Evolutionary conservation across 2,888 invertebrate genomes (phyloP).

Genomic region (Halictus quadricinctus): DNA sequence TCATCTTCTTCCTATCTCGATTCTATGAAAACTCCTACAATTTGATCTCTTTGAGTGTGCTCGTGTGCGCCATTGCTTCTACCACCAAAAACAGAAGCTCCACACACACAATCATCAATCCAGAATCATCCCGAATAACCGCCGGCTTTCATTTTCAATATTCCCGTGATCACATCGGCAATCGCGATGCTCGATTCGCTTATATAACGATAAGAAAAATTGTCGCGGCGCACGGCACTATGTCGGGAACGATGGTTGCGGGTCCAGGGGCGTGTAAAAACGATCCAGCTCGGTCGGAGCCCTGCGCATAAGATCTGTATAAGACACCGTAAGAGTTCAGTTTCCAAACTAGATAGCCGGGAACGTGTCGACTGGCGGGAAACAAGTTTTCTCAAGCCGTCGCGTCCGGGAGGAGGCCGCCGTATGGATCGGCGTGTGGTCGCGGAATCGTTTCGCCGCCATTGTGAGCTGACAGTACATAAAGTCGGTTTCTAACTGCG

Average conservation of each 20-base stretch:
- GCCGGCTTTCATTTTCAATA: not conserved
- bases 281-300: not conserved
- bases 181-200: not conserved
- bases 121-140: not conserved
- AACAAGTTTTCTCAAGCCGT: constrained; percentile 39
- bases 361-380: constrained; percentile 29
- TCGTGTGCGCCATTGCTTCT: not conserved
- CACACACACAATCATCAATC: not conserved
- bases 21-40: not conserved
- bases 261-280: not conserved
- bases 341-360: constrained; percentile 25
- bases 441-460: constrained; percentile 54
- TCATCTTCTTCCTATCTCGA: not conserved
- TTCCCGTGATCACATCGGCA: not conserved
- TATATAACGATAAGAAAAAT: not conserved
- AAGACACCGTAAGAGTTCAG: constrained; percentile 7
- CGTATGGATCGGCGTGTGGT: constrained; percentile 54
- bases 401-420: constrained; percentile 11
- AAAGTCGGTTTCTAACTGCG: constrained; percentile 44
- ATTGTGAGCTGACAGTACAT: constrained; percentile 40
- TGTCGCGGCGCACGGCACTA: not conserved
- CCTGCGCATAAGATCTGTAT: not conserved
- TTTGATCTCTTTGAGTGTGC: not conserved
- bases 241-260: not conserved
- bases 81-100: not conserved